These are phyloP conservation scores for Chymomyza caudatula DNA, from an alignment of 2,888 invertebrate genomes.

Conservation along the genomic window DNA sequence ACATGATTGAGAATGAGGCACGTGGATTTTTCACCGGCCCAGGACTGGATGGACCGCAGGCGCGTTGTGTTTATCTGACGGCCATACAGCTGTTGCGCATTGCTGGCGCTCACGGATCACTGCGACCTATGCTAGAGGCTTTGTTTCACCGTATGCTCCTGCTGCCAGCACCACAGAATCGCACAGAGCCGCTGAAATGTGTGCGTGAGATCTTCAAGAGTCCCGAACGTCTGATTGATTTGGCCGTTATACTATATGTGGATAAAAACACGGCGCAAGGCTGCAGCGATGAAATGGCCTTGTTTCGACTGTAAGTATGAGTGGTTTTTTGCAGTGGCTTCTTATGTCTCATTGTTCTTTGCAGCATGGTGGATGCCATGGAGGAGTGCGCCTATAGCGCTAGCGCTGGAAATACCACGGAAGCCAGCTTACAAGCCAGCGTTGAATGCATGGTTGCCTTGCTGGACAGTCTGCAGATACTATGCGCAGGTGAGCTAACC, in stretches of 20 bases:
- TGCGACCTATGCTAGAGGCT: conserved; percentile 94
- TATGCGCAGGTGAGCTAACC: conserved; percentile 87
- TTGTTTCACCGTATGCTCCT: conserved; percentile 95
- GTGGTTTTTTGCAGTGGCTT: not conserved
- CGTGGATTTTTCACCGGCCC: conserved; percentile 78
- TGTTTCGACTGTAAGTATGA: conserved; percentile 85
- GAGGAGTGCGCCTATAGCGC: conserved; percentile 89
- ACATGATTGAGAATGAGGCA: conserved; percentile 78
- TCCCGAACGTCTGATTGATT: conserved; percentile 88
- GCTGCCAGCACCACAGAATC: conserved; percentile 90
- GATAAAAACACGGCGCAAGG: conserved; percentile 84
- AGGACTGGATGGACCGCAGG: conserved; percentile 87
- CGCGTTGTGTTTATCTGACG: conserved; percentile 92
- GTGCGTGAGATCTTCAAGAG: conserved; percentile 85
- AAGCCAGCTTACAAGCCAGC: conserved; percentile 87
- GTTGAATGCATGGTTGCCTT: conserved; percentile 91
- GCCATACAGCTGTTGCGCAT: conserved; percentile 92
- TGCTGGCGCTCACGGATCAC: conserved; percentile 90
- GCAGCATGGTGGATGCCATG: conserved; percentile 93
- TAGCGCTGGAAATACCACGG: conserved; percentile 85
- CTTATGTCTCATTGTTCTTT: conserved; percentile 27
- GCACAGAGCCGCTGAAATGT: conserved; percentile 90
- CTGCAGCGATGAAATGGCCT: conserved; percentile 87
- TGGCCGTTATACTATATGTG: conserved; percentile 81
- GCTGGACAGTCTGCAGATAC: conserved; percentile 88